These are phyloP conservation scores for Chrysodeixis includens DNA, from an alignment of 2,888 invertebrate genomes.

Conservation along the genomic window DNA sequence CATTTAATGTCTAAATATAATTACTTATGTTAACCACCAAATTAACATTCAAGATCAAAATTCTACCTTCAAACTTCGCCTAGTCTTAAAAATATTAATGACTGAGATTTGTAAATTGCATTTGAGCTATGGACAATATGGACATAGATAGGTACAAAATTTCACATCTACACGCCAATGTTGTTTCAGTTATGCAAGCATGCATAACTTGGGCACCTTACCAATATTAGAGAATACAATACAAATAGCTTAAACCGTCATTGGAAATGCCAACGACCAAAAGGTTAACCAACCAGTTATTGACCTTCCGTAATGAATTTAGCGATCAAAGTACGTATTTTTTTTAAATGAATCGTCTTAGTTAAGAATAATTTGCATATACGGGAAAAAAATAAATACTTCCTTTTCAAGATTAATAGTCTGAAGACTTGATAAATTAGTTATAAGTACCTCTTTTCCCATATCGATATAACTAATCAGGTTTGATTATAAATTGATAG, in stretches of 20 bases:
- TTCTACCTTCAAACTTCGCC: no score
- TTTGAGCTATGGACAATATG: neutral
- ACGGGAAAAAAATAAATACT: neutral
- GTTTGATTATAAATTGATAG: neutral
- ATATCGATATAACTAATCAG: neutral
- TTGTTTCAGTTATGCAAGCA: slow-evolving; percentile 4
- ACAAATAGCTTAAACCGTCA: slow-evolving; percentile 16
- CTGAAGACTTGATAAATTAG: neutral
- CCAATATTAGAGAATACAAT: slow-evolving; percentile 9
- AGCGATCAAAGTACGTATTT: slow-evolving; percentile 23
- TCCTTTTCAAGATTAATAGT: slow-evolving; percentile 2
- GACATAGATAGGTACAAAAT: neutral
- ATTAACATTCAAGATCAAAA: no score
- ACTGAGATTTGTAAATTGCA: neutral
- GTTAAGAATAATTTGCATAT: slow-evolving; percentile 1
- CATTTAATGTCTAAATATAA: no score
- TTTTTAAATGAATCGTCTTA: neutral
- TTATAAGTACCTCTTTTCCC: neutral
- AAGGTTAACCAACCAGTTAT: slow-evolving; percentile 29
- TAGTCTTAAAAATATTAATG: neutral
- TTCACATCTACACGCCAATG: neutral
- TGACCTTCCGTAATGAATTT: slow-evolving; percentile 21
- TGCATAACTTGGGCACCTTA: neutral
- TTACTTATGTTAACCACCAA: no score
- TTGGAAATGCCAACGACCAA: slow-evolving; percentile 28